These are phyloP conservation scores for Falco biarmicus DNA, from an alignment of 2,797 vertebrate genomes.

Conservation along the genomic window DNA sequence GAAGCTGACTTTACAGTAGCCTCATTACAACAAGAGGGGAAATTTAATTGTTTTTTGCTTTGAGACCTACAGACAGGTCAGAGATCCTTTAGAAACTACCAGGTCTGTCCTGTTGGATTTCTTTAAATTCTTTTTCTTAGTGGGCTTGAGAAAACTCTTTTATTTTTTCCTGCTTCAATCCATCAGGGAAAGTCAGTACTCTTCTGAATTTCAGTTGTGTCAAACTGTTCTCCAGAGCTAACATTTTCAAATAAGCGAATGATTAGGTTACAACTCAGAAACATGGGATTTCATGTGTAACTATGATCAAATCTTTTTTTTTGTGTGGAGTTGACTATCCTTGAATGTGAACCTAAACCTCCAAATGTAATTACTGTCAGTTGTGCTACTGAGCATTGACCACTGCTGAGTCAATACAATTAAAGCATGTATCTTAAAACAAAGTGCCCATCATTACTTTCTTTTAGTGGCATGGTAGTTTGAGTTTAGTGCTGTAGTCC, in stretches of 20 bases:
- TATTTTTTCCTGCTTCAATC: neutral
- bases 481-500: neutral
- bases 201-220: neutral
- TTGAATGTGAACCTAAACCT: neutral
- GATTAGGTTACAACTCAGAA: neutral
- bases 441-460: neutral
- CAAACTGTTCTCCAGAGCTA: neutral
- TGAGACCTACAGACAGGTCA: neutral
- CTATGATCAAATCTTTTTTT: neutral
- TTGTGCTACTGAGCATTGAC: neutral
- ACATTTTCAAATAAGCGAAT: neutral
- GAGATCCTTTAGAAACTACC: neutral
- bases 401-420: neutral
- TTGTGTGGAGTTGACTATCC: neutral
- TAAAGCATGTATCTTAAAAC: neutral
- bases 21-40: neutral
- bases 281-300: neutral
- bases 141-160: neutral
- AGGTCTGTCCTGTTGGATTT: neutral
- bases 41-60: neutral
- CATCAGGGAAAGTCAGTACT: neutral
- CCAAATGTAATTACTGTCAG: neutral
- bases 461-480: neutral
- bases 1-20: neutral
- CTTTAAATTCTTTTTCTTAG: neutral